These are phyloP conservation scores for Calliopum simillimum DNA, from an alignment of 2,888 invertebrate species.

Conservation along the genomic window DNA sequence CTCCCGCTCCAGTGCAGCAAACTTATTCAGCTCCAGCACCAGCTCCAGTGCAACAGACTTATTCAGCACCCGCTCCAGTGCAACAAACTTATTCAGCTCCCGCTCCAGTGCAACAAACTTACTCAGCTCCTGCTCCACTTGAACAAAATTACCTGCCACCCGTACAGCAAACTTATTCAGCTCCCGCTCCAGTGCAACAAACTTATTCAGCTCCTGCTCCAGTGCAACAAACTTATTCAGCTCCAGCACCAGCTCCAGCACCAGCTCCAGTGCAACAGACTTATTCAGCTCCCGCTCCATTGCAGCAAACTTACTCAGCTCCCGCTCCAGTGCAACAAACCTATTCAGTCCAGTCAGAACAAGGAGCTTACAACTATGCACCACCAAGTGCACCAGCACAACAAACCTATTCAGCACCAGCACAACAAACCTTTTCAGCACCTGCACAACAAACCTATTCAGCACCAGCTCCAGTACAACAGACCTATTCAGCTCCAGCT, in stretches of 20 bases:
- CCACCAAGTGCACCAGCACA: slow-evolving; percentile 37
- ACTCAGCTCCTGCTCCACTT: slow-evolving; percentile 13
- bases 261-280: slow-evolving; percentile 16
- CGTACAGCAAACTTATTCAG: slow-evolving; percentile 18
- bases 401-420: slow-evolving; percentile 28
- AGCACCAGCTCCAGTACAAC: slow-evolving; percentile 31
- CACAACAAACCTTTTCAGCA: slow-evolving; percentile 31
- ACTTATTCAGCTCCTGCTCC: slow-evolving; percentile 12
- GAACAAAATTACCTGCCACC: slow-evolving; percentile 39
- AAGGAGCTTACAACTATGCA: slow-evolving; percentile 1
- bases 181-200: slow-evolving; percentile 28
- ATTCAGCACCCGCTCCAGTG: slow-evolving; percentile 15
- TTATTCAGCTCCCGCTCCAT: slow-evolving; percentile 20
- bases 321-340: slow-evolving; percentile 35
- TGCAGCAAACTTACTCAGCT: slow-evolving; percentile 34
- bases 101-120: slow-evolving; percentile 34
- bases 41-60: slow-evolving; percentile 15
- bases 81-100: slow-evolving; percentile 37
- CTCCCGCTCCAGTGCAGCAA: slow-evolving; percentile 34
- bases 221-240: slow-evolving; percentile 36
- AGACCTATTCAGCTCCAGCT: slow-evolving; percentile 31
- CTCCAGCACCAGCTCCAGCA: slow-evolving; percentile 32
- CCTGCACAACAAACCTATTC: slow-evolving; percentile 37
- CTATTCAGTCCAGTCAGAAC: slow-evolving; percentile 15
- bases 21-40: slow-evolving; percentile 18